Conservation (phyloP, 2,888 invertebrate species). For the Eucriotettix oculatus region DNA sequence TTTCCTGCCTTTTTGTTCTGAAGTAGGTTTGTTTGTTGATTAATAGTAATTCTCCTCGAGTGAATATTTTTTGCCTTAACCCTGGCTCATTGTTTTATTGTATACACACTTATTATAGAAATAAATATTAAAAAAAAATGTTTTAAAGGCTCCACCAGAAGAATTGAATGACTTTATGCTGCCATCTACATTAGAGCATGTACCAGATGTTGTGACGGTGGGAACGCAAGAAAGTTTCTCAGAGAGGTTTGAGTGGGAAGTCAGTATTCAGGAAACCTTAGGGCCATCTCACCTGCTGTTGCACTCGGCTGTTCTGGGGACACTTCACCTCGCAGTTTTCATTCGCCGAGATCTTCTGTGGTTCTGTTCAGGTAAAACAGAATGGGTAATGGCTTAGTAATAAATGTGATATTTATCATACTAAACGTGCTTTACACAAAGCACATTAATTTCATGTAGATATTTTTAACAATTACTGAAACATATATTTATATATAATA, state of each 20-base stretch:
- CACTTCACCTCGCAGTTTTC: constrained; percentile 75
- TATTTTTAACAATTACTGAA: too few relatives aligned
- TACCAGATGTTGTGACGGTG: constrained; percentile 81
- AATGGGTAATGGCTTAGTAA: too few relatives aligned
- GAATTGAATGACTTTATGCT: constrained; percentile 81
- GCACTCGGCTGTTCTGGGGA: constrained; percentile 72
- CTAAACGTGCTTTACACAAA: too few relatives aligned
- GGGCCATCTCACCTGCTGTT: constrained; percentile 86
- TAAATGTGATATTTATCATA: neutral
- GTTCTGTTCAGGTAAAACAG: constrained; percentile 61
- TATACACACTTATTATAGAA: too few relatives aligned
- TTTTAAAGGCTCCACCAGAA: constrained; percentile 29
- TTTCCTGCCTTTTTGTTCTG: too few relatives aligned
- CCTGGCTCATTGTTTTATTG: too few relatives aligned
- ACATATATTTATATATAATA: too few relatives aligned
- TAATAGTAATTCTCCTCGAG: too few relatives aligned
- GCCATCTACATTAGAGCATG: constrained; percentile 66
- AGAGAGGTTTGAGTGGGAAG: constrained; percentile 77
- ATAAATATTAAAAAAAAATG: too few relatives aligned
- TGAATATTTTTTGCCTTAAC: too few relatives aligned
- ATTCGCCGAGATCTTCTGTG: constrained; percentile 84
- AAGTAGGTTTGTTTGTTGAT: too few relatives aligned
- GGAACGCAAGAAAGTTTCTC: constrained; percentile 88
- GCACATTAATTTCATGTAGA: neutral
- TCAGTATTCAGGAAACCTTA: constrained; percentile 77